phyloP scores from a whole-genome alignment of 2,888 invertebrate genomes.

The Megalurothrips usitatus region DNA sequence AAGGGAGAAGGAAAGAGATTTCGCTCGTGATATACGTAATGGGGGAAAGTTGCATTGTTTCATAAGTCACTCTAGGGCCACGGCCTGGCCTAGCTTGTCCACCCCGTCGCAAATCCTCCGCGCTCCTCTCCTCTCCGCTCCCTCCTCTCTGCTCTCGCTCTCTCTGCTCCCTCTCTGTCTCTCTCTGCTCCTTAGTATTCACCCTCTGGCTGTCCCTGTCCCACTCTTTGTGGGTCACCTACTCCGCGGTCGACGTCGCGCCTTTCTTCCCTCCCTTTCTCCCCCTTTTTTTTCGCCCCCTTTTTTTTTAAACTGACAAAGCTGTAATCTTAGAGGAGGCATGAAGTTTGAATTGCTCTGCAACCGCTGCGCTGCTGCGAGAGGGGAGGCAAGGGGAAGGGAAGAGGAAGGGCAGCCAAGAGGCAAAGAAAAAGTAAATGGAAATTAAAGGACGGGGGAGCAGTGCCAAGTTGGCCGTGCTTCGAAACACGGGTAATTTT shows the following conservation, averaged over 20 bases:
- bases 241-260: background rate
- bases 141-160: too few species aligned
- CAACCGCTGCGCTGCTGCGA: background rate
- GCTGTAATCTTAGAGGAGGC: constrained; percentile 11
- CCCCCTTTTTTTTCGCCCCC: background rate
- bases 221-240: background rate
- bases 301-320: background rate
- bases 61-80: constrained; percentile 18
- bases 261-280: background rate
- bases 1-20: background rate
- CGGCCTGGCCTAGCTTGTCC: background rate
- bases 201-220: background rate
- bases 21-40: constrained; percentile 20
- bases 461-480: too few species aligned
- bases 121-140: too few species aligned
- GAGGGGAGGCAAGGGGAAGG: background rate
- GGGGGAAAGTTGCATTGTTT: constrained; percentile 21
- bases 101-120: too few species aligned
- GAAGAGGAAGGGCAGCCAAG: background rate
- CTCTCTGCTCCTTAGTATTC: too few species aligned
- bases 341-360: constrained; percentile 24
- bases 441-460: too few species aligned
- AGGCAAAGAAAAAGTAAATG: background rate
- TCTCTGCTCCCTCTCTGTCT: too few species aligned
- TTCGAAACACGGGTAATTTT: too few species aligned